Evolutionary conservation across 2,113 vertebrate species (phyloP).

Genomic region (Anhinga anhinga): DNA sequence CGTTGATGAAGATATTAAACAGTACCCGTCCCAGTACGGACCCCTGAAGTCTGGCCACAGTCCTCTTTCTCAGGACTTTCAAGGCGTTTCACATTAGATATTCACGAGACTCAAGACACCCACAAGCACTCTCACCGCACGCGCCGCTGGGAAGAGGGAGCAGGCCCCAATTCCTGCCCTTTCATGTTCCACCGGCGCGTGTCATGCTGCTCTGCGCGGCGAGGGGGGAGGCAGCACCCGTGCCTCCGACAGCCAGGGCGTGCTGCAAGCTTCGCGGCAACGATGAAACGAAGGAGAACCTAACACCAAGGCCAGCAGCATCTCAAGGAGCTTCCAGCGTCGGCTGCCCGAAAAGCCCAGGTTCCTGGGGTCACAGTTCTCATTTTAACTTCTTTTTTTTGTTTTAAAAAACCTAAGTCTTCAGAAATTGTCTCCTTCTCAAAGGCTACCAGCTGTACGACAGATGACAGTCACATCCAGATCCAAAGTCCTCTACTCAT

Average conservation of each 20-base stretch:
- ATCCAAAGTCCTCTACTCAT: background rate
- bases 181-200: background rate
- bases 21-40: no score
- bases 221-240: background rate
- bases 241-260: background rate
- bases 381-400: background rate
- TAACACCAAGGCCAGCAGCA: background rate
- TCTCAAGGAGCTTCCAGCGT: background rate
- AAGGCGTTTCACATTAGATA: fast-evolving
- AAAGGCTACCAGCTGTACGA: background rate
- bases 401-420: background rate
- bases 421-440: background rate
- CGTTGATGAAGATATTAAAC: no score
- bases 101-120: background rate
- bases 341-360: background rate
- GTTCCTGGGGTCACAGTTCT: background rate
- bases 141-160: background rate
- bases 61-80: background rate
- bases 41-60: background rate
- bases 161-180: background rate
- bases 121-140: background rate
- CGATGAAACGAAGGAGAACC: background rate
- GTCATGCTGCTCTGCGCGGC: fast-evolving
- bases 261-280: background rate
- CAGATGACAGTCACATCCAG: background rate